Base-by-base conservation (phyloP, 2,113 vertebrate genomes). In the Furnarius figulus region DNA sequence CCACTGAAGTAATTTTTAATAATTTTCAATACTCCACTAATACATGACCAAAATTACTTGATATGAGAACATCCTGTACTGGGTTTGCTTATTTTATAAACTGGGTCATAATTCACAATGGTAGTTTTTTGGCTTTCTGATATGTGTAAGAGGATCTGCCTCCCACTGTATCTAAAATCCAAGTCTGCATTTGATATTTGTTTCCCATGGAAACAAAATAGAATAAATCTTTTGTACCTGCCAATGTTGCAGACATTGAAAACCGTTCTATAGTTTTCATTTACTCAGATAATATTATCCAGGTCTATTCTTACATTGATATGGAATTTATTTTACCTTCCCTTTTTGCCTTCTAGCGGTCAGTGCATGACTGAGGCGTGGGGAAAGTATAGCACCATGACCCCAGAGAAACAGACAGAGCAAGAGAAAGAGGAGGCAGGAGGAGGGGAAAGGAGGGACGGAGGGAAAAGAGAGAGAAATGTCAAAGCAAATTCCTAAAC, bases 311-410 rank as follows among this genome's bases (percentile, higher is more conserved):
- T 67, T 56, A 33, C 2, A 5, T 27, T 73, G 21, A 19, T 31
- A 53, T 2, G 46, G 23, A 12, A 75, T 85, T 84, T 87, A 11
- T 53, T 96, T 85, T 70, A 37, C 65, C 35, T 85, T 42, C 24
- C 37, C 18, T 84, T 92, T 96, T 96, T 95, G 83, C 72, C 79
- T 95, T 94, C 85, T 78, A 78, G 79, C 1, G 10, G 83, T 68
- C 59, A 63, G 66, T 68, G 56, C 53, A 82, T 0, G 0, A 22
- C 39, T 53, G 61, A 90, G 47, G 52, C 78, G 30, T 61, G 50
- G 72, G 65, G 14, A 79, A 89, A 49, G 44, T 79, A 46, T 6
- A 87, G 70, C 73, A 85, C 62, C 71, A 23, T 62, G 71, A 95
- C 83, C 93, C 86, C 86, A 85, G 61, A 74, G 72, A 90, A 72